Evolutionary conservation across 2,888 invertebrate genomes (phyloP), one percentile per base, ranked within the genome.

Genomic region (Ariolimax columbianus): DNA sequence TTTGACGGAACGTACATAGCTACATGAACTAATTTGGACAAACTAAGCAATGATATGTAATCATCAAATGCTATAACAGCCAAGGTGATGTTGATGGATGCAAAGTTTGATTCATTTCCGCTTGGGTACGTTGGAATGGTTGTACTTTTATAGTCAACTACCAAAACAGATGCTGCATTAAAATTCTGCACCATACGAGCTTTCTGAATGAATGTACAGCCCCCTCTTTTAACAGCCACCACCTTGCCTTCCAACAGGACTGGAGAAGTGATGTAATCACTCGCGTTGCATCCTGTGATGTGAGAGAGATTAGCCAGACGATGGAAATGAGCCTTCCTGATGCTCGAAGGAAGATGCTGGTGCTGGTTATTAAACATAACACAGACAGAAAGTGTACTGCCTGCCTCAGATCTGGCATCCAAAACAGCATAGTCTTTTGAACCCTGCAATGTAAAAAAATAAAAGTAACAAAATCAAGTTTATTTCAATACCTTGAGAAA

Each of bases 201-300:
- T 87, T 93, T 93, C 75, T 91, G 89, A 7, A 89, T 84, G 81
- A 93, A 93, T 0, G 90, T 90, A 86, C 93, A 93, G 80, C 91
- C 90, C 9, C 93, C 93, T 68, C 93, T 86, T 0, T 86, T 82
- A 23, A 93, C 89, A 26, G 90, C 89, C 6, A 92, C 92, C 9
- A 91, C 88, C 26, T 82, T 85, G n/a, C 88, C 87, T 43, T 72
- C 63, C 23, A 81, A 30, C 9, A 30, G 0, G 43, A 26, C 6
- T 51, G 47, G 36, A 19, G 66, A 51, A 51, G 33, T 47, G 33
- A 17, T 66, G 36, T 77, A 85, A 43, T 85, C 85, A 7, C 33
- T 30, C 6, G 38, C 33, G 17, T 33, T 38, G 66, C 85, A 85
- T 66, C 85, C 85, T 55, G 73, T 26, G 63, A 70, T 11, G 1